Percentiles rank a stretch among this genome's conserved stretches.
These are phyloP conservation scores for Lacerta agilis DNA, from an alignment of 2,797 vertebrate genomes.

Conservation along the genomic window DNA sequence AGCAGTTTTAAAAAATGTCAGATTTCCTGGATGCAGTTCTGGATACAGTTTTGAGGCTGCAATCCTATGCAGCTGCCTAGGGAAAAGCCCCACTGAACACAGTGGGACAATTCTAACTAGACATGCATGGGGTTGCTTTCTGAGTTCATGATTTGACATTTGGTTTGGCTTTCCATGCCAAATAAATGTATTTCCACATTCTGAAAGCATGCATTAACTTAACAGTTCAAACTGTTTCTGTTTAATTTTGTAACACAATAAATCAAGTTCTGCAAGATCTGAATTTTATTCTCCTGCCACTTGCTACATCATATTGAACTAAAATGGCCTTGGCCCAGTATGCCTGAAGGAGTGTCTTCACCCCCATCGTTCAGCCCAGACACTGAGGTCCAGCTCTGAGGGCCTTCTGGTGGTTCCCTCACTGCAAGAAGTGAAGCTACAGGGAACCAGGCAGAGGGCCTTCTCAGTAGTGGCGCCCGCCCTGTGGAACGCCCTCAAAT, in stretches of 20 bases:
- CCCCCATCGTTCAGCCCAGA: too few species aligned
- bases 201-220: not conserved
- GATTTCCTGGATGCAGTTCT: constrained; percentile 34
- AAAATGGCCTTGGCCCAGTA: too few species aligned
- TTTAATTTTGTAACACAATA: not conserved
- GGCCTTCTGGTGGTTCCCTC: too few species aligned
- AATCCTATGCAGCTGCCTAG: not conserved
- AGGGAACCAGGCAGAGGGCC: too few species aligned
- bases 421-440: too few species aligned
- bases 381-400: too few species aligned
- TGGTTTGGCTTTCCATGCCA: constrained; percentile 13
- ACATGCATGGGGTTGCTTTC: not conserved
- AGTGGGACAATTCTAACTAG: not conserved
- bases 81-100: not conserved
- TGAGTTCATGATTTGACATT: constrained; percentile 23
- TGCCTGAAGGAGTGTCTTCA: too few species aligned
- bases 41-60: constrained; percentile 21
- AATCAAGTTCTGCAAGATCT: not conserved
- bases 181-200: not conserved
- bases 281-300: not conserved
- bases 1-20: constrained; percentile 36
- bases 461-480: too few species aligned
- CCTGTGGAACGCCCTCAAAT: too few species aligned
- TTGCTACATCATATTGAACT: not conserved
- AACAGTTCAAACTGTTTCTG: not conserved